Conservation (phyloP, 2,797 vertebrate species). For the Cirrhinus mrigala region DNA sequence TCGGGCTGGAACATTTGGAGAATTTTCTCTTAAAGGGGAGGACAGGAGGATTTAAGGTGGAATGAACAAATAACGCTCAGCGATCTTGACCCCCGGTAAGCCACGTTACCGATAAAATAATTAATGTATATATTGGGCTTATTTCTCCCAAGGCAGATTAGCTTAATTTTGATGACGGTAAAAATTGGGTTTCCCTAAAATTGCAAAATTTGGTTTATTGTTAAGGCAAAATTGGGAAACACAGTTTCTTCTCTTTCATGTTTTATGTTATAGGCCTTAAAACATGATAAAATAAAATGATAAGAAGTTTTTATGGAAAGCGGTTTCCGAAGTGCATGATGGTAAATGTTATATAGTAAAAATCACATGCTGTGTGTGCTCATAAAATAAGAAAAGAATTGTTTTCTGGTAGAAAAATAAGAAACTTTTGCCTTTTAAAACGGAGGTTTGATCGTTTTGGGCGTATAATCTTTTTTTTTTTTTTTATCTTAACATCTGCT, state of each 20-base stretch:
- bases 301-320: neutral
- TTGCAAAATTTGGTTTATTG: neutral
- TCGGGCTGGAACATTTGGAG: neutral
- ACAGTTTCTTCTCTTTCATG: neutral
- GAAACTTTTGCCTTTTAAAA: too few species aligned
- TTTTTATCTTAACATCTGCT: neutral
- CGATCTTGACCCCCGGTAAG: neutral
- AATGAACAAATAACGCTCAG: constrained; percentile 35
- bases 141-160: neutral
- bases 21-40: constrained; percentile 57
- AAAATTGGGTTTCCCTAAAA: neutral
- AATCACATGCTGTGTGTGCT: neutral
- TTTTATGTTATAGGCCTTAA: constrained; percentile 10
- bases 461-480: neutral
- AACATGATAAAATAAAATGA: neutral
- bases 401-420: neutral
- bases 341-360: neutral
- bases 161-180: constrained; percentile 1
- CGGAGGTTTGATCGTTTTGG: neutral
- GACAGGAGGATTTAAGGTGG: constrained; percentile 61
- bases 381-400: neutral
- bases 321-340: neutral
- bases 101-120: neutral
- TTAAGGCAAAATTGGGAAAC: neutral
- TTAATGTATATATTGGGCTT: neutral